Base-by-base conservation (phyloP, 2,113 vertebrate genomes). In the Corythoichthys haematopterus region DNA sequence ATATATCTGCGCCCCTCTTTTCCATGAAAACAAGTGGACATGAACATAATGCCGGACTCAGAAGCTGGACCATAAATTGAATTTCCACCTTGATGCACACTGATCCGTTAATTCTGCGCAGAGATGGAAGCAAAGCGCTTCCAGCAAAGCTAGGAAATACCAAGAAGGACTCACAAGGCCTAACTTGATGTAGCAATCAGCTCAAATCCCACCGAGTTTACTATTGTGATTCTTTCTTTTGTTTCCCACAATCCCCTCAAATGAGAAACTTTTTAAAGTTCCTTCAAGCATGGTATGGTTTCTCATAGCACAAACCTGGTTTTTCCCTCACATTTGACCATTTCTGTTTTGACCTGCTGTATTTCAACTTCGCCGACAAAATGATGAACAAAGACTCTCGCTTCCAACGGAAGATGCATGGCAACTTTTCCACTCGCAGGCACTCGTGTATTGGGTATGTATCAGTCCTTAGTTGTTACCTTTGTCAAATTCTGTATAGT, bases 381-480 rank as follows among this genome's bases (percentile, higher is more conserved):
- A 89, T 85, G 83, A 92, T 91, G 90, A 91, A 87, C 76, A 92
- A 90, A 89, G 93, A 92, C 67, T 82, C 75, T 38, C 88, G 90
- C 67, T 87, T 90, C 66, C 71, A 83, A 1, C 65, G 86, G 83
- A 91, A 87, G 78, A 90, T 86, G 83, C 87, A 86, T 2, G 67
- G 90, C 64, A 86, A 80, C 87, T 89, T 85, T 80, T 93, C 92
- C 4, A 89, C 80, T 1, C 91, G 92, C 70, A 89, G 93, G 11
- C 93, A 93, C 69, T 93, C 93, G 0, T 94, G 92, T 81, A 90
- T 93, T 35, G 86, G 93, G 92, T 93, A 90, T 4, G 89, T 91
- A 87, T 76, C 35, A 1, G 2, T 6, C 6, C 64, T 68, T 45
- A 43, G 56, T 36, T 48, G 9, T 45, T 11, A 52, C 10, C 20